These are phyloP conservation scores for Halcyon chelicuti DNA, from an alignment of 2,797 vertebrate genomes.

Conservation along the genomic window DNA sequence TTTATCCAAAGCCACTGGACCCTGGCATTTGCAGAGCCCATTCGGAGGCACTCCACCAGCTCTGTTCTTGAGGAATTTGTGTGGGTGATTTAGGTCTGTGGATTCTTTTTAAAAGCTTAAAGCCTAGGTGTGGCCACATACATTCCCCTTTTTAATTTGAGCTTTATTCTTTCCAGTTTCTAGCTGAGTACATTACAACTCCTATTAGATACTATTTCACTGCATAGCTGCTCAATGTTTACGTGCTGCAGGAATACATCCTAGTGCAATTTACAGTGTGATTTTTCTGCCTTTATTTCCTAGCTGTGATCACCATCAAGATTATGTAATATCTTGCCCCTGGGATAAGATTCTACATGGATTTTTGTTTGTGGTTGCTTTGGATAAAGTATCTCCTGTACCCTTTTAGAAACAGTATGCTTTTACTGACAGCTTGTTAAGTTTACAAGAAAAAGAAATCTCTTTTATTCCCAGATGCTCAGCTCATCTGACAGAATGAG, in stretches of 20 bases:
- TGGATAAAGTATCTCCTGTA: background rate
- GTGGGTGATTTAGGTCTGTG: background rate
- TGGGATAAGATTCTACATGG: background rate
- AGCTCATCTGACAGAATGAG: background rate
- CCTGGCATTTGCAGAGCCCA: background rate
- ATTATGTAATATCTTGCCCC: background rate
- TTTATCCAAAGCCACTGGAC: background rate
- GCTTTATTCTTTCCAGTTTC: background rate
- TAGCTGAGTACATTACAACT: background rate
- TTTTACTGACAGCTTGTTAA: background rate
- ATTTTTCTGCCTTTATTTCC: background rate
- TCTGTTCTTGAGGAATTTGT: background rate
- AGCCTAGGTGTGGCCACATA: background rate
- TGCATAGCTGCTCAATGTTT: background rate
- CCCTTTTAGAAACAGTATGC: background rate
- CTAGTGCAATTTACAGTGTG: background rate
- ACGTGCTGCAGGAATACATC: background rate
- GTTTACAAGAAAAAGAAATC: background rate
- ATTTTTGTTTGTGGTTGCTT: background rate
- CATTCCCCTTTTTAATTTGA: background rate
- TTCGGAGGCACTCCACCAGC: background rate
- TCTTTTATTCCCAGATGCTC: background rate
- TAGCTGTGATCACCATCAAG: background rate
- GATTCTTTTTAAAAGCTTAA: background rate
- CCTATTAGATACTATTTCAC: background rate